phyloP scores from a whole-genome alignment of 2,797 vertebrate genomes.

The Gymnothorax reevesii region DNA sequence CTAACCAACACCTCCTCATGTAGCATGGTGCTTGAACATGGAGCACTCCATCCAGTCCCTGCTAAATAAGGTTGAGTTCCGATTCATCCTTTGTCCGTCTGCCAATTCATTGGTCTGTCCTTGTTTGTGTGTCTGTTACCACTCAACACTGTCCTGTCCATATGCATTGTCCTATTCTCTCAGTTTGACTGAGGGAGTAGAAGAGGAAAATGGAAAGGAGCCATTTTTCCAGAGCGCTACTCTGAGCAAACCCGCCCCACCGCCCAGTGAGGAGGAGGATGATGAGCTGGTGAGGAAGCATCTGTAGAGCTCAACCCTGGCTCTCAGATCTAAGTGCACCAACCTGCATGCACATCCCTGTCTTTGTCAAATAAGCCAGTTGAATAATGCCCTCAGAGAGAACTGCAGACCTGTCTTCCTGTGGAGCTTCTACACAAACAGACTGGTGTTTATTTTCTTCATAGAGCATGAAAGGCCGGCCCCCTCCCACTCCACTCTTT shows the following conservation, averaged over 20 bases:
- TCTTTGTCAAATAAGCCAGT: slow-evolving; percentile 10
- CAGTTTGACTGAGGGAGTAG: slow-evolving; percentile 62
- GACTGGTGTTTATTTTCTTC: neutral
- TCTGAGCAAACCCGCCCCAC: slow-evolving; percentile 52
- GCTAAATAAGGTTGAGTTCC: slow-evolving; percentile 24
- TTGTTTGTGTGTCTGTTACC: slow-evolving; percentile 6
- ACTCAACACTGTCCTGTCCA: neutral
- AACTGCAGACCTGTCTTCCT: neutral
- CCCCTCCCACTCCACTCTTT: slow-evolving; percentile 88
- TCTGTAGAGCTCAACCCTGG: slow-evolving; percentile 31
- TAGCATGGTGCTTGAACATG: neutral
- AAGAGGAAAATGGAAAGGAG: slow-evolving; percentile 63
- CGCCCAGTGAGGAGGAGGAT: slow-evolving; percentile 82
- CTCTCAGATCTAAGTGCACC: slow-evolving; percentile 38
- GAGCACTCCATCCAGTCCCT: slow-evolving; percentile 24
- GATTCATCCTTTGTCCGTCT: neutral
- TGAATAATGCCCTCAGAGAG: neutral
- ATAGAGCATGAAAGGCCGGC: slow-evolving; percentile 89
- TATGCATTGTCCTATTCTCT: slow-evolving; percentile 51
- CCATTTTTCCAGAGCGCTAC: slow-evolving; percentile 61
- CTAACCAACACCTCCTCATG: neutral
- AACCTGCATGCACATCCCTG: neutral
- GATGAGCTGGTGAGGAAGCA: slow-evolving; percentile 86
- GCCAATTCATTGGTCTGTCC: neutral
- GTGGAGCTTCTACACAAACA: neutral